Base-by-base conservation (phyloP, 2,888 invertebrate species). In the Clusia tigrina region DNA sequence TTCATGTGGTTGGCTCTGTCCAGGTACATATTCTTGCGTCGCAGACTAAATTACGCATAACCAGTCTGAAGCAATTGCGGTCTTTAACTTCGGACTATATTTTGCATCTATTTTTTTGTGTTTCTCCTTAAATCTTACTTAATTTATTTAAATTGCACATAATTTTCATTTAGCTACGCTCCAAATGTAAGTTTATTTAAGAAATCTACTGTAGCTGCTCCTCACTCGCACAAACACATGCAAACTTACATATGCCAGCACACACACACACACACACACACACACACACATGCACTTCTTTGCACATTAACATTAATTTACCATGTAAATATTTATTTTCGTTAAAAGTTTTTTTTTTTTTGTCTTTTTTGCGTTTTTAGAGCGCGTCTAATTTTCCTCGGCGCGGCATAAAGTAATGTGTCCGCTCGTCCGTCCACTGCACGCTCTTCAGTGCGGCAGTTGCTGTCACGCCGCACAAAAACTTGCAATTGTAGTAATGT, bases 271-370 rank as follows among this genome's bases (percentile, higher is more conserved):
- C 73, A 63, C 61, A 53, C 58, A 63, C 55, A 59, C 58, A 58
- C 38, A 60, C 37, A 65, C 65, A 65, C 65, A 67, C 65, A 62
- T 60, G 63, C 48, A 62, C 63, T 66, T 65, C 73, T 71, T 62
- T 66, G 61, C 66, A 67, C 69, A 71, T 74, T 70, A 68, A 69
- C 73, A 76, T 77, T 78, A 77, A 78, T 78, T 78, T 76, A 66
- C 69, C 72, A 71, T 77, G 74, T 73, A 76, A 79, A 78, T 75
- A 75, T 78, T 80, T 79, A 76, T 78, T 77, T 74, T 69, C 67
- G 66, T 66, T 67, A 66, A 65, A 65, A 66, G 62, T 32, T 62
- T n/a, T 38, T 32, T 5, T 25, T 17, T 52, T 37, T 2, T 32
- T 38, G n/a, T 6, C 61, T 56, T 61, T 61, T 48, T 65, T 69